Evolutionary conservation across 2,888 invertebrate genomes (phyloP), one percentile per base, ranked within the genome.

Genomic region (Autographa pulchrina): DNA sequence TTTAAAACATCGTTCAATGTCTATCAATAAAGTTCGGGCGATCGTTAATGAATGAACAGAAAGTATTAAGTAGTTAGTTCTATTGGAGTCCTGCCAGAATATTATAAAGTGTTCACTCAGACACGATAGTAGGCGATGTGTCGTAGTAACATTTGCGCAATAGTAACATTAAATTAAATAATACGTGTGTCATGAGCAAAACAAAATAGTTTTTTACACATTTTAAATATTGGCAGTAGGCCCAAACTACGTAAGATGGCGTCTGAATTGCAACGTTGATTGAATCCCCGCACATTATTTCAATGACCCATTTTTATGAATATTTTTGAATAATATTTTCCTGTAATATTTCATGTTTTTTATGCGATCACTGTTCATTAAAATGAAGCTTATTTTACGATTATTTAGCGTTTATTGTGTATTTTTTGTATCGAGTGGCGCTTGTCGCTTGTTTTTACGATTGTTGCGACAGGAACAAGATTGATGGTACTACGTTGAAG

Each of bases 241-340:
- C 84, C 84, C 79, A 74, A 74, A 81, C 77, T 69, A 70, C 75
- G 67, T 66, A 66, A 64, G 66, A 75, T 79, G 85, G 75, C 72
- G 74, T 79, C 70, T 72, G 74, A 85, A 84, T 85, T 81, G 84
- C 85, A 83, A 78, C 76, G 85, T 68, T 85, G 83, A 85, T 84
- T 79, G 85, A 84, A 84, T 79, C 63, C 70, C 62, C 60, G 65
- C 59, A 73, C 76, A 76, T 84, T 82, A 84, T 84, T 77, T 75
- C 83, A 81, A 81, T 81, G 83, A 85, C 83, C 85, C 67, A 84
- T 81, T 80, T 83, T 74, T 72, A 72, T 81, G 73, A 82, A 74
- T 78, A 81, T 84, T 71, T 75, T 66, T 83, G 74, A 70, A 78
- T 75, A 68, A 68, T 78, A 77, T 72, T 82, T 84, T 76, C 75